phyloP scores from a whole-genome alignment of 2,888 invertebrate species.

The Coleophora flavipennella region DNA sequence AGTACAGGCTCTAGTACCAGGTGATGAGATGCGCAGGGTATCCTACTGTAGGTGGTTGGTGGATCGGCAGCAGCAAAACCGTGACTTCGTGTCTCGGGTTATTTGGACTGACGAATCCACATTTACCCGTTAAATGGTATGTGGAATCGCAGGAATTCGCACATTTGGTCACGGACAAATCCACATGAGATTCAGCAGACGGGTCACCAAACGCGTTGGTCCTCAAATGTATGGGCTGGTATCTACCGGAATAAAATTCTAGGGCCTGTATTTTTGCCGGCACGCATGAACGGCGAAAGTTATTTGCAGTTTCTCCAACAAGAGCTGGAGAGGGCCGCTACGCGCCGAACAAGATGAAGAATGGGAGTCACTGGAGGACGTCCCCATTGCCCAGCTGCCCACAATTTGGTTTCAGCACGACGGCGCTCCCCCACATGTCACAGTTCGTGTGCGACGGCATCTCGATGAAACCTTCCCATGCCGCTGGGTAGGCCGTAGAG shows the following conservation, averaged over 20 bases:
- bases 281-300: constrained; percentile 1
- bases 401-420: constrained; percentile 13
- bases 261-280: constrained; percentile 6
- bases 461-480: constrained; percentile 1
- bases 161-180: constrained; percentile 5
- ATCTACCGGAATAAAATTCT: constrained; percentile 5
- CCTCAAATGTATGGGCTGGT: constrained; percentile 10
- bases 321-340: not conserved
- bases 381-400: constrained; percentile 3
- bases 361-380: not conserved
- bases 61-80: too few species aligned
- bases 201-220: constrained; percentile 8
- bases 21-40: too few species aligned
- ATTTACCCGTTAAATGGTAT: too few species aligned
- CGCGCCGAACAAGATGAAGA: too few species aligned
- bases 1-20: too few species aligned
- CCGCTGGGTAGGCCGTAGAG: constrained; percentile 5
- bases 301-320: constrained; percentile 1
- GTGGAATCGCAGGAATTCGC: constrained; percentile 10
- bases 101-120: too few species aligned
- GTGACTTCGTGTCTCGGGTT: too few species aligned
- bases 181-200: constrained; percentile 4
- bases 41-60: too few species aligned
- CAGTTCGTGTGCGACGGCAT: not conserved
- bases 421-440: constrained; percentile 7